These are phyloP conservation scores for Crepidodera aurea DNA, from an alignment of 2,888 invertebrate species.

Conservation along the genomic window DNA sequence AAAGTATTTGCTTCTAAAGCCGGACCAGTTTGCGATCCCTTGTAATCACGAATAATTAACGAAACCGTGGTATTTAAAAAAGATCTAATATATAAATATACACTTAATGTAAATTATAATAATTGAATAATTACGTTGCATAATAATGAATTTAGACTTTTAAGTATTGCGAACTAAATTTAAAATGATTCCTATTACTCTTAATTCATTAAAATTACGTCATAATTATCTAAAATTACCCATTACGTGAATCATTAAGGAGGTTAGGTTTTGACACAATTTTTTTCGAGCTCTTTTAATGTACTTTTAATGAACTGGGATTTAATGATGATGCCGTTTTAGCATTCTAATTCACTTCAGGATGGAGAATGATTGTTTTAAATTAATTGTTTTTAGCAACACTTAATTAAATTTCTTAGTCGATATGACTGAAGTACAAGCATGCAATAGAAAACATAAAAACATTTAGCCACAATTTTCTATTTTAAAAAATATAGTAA, in stretches of 20 bases:
- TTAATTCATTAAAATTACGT: conserved; percentile 25
- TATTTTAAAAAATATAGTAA: too few species aligned
- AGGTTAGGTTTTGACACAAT: conserved; percentile 30
- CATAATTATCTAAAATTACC: conserved; percentile 32
- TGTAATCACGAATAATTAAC: too few species aligned
- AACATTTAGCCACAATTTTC: too few species aligned
- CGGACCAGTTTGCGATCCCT: too few species aligned
- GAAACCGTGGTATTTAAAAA: not conserved
- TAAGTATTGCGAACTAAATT: conserved; percentile 5
- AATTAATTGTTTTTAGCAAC: too few species aligned
- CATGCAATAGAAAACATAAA: too few species aligned
- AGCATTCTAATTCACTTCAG: not conserved
- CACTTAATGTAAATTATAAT: not conserved
- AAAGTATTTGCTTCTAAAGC: too few species aligned
- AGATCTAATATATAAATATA: not conserved
- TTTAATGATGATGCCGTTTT: conserved; percentile 5
- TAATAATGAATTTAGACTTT: not conserved
- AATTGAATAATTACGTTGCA: not conserved
- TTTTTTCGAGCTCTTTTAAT: conserved; percentile 24
- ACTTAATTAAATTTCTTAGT: too few species aligned
- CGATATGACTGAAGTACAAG: too few species aligned
- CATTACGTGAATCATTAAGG: conserved; percentile 30
- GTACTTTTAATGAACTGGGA: not conserved
- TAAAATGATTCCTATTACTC: conserved; percentile 12
- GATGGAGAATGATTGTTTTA: not conserved